Conservation (phyloP, 53 echinoderm and acorn worm species). For the Pentamera pediparva region DNA sequence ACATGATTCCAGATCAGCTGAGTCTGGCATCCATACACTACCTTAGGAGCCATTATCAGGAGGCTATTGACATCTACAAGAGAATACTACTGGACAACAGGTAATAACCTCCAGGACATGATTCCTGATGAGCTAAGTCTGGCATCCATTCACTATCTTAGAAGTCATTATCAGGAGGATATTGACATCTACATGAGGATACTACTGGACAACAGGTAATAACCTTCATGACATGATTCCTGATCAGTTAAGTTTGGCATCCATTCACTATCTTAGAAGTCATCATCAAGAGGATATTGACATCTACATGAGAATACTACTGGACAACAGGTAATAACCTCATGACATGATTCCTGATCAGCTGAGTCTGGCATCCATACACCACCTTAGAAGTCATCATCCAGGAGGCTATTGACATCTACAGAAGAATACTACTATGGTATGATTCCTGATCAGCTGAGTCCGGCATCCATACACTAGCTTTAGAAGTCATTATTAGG, state of each 20-base stretch:
- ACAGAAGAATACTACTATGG: slow-evolving; percentile 94
- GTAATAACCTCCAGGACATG: slow-evolving; percentile 52
- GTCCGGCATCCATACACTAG: slow-evolving; percentile 96
- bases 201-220: slow-evolving; percentile 88
- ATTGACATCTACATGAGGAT: slow-evolving; percentile 99
- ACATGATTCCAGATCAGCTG: slow-evolving; percentile 93
- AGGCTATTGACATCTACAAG: slow-evolving; percentile 99
- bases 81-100: slow-evolving; percentile 96
- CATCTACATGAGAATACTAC: slow-evolving; percentile 96
- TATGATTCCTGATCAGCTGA: slow-evolving; percentile 92
- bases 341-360: slow-evolving; percentile 87
- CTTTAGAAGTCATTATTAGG: slow-evolving; percentile 97
- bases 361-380: slow-evolving; percentile 95
- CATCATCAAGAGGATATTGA: slow-evolving; percentile 99
- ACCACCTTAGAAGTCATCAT: slow-evolving; percentile 95
- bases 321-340: slow-evolving; percentile 76
- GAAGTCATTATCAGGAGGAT: slow-evolving; percentile 98
- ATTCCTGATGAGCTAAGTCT: slow-evolving; percentile 95
- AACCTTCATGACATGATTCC: slow-evolving; percentile 62
- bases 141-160: slow-evolving; percentile 95
- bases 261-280: slow-evolving; percentile 95
- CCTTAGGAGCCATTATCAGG: slow-evolving; percentile 95
- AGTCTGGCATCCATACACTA: slow-evolving; percentile 98
- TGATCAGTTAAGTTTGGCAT: slow-evolving; percentile 94
- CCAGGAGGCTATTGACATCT: slow-evolving; percentile 99